Evolutionary conservation across 2,888 invertebrate genomes (phyloP).

Genomic region (Yponomeuta plumbellus): DNA sequence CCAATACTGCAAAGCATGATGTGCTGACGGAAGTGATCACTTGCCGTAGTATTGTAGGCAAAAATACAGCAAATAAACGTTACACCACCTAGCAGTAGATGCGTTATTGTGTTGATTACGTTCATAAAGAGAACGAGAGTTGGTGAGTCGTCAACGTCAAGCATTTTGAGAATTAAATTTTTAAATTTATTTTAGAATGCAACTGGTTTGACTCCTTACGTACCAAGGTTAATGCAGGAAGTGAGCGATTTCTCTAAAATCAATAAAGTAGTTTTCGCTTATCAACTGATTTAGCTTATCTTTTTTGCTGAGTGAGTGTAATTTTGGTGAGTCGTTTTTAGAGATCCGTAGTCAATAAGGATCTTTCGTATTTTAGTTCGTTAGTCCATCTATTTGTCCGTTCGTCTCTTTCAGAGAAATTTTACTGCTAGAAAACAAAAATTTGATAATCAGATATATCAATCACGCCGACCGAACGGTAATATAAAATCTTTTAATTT

Average conservation of each 20-base stretch:
- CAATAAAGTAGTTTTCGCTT: neutral
- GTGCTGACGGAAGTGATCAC: constrained; percentile 16
- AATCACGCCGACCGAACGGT: too few species aligned
- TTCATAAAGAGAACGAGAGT: constrained; percentile 12
- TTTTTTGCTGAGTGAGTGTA: neutral
- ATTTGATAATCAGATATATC: too few species aligned
- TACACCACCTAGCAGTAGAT: constrained; percentile 14
- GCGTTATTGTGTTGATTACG: constrained; percentile 15
- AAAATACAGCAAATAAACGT: constrained; percentile 5
- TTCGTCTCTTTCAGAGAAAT: too few species aligned
- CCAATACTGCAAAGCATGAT: constrained; percentile 20
- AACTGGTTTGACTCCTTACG: too few species aligned
- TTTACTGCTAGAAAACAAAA: too few species aligned
- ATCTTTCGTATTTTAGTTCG: too few species aligned
- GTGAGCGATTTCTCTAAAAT: too few species aligned
- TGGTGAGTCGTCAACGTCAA: neutral
- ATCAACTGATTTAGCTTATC: neutral
- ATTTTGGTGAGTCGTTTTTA: too few species aligned
- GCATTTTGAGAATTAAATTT: neutral
- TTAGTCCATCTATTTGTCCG: too few species aligned
- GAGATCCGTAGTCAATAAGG: too few species aligned
- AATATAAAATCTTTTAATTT: too few species aligned
- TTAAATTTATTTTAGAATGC: neutral
- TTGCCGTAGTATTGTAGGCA: neutral
- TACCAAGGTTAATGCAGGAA: too few species aligned